Evolutionary conservation across 2,113 vertebrate species (phyloP), one percentile per base, ranked within the genome.

Genomic region (Chaetodon trifascialis): DNA sequence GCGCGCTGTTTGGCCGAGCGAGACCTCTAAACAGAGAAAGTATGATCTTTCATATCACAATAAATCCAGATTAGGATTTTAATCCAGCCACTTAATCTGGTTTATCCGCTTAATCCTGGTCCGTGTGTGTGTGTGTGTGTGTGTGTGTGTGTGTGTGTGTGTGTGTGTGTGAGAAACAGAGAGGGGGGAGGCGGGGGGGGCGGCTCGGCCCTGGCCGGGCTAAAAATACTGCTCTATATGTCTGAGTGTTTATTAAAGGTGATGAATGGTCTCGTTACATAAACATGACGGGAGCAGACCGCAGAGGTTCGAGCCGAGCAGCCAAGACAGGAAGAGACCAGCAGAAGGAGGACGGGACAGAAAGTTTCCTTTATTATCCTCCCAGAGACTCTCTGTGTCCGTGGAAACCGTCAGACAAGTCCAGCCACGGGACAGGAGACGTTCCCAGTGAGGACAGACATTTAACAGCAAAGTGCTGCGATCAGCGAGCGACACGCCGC

Each of bases 11-110:
- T 80, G 64, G 36, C 56, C 11, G 54, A 78, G 60, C 77, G 51
- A 30, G 82, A 82, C 74, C 71, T 77, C 65, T 65, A 75, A 81
- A 86, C 82, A 83, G 76, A 80, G 60, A 90, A 79, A 90, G 76
- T 42, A 59, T 83, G 75, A 89, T 89, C 78, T 88, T 88, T 88
- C 54, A 73, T 68, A 82, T 87, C 82, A 69, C 54, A 76, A 70
- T 80, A 85, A 91, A 92, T 88, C 88, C 85, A 91, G 89, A 91
- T 92, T 90, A 91, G 73, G 71, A 74, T 83, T 87, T 88, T 80
- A 90, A 93, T 92, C 92, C 82, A 78, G 89, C 82, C 65, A 93
- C 80, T 92, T 89, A 70, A 85, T 92, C 88, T 85, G 70, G 60
- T 89, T 92, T 52, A 89, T 83, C 76, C 68, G 9, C 5, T 60